phyloP scores from a whole-genome alignment of 2,888 invertebrate genomes.

The Unio delphinus region DNA sequence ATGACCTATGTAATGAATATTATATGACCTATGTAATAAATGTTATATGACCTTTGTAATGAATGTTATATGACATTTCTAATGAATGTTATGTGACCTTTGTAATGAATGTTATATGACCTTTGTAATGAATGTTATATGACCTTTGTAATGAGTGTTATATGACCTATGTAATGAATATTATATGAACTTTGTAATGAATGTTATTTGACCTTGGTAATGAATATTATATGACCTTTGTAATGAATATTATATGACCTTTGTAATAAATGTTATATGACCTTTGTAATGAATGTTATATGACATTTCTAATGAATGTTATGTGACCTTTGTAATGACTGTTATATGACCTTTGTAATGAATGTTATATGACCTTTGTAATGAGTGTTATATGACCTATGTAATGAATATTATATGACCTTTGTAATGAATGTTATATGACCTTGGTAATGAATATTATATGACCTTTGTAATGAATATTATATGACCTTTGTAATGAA shows the following conservation, averaged over 20 bases:
- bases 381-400: too few species aligned
- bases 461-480: not conserved
- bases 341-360: too few species aligned
- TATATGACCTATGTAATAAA: too few species aligned
- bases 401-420: not conserved
- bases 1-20: not conserved
- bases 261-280: not conserved
- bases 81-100: too few species aligned
- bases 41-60: not conserved
- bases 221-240: not conserved
- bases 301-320: too few species aligned
- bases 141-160: not conserved
- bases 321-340: not conserved
- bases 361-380: not conserved
- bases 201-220: too few species aligned
- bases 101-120: too few species aligned
- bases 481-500: not conserved
- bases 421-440: too few species aligned
- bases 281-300: not conserved
- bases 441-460: too few species aligned
- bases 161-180: too few species aligned
- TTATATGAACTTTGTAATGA: not conserved
- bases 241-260: too few species aligned
- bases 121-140: not conserved
- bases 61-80: too few species aligned